These are phyloP conservation scores for Teleopsis dalmanni DNA, from an alignment of 1,140 invertebrate genomes.

Conservation along the genomic window DNA sequence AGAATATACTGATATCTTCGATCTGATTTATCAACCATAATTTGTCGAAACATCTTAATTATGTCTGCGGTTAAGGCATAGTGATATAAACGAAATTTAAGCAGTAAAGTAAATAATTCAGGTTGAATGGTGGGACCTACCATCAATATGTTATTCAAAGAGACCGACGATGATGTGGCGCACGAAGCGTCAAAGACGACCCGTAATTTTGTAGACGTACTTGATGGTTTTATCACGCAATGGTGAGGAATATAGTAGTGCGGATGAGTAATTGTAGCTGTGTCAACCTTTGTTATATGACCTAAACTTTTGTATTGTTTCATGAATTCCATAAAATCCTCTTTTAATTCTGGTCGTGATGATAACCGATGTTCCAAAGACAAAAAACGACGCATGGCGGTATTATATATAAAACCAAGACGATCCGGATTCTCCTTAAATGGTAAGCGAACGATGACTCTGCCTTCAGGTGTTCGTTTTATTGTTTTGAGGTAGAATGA, in stretches of 20 bases:
- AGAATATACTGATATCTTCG: slow-evolving; percentile 37
- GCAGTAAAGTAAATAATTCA: slow-evolving; percentile 28
- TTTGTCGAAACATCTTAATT: slow-evolving; percentile 31
- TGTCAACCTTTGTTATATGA: slow-evolving; percentile 19
- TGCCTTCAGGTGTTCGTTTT: slow-evolving; percentile 12
- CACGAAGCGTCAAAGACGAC: slow-evolving; percentile 15
- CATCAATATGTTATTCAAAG: slow-evolving; percentile 17
- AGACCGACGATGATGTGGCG: slow-evolving; percentile 1
- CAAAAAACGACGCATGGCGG: slow-evolving; percentile 18
- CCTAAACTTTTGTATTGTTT: slow-evolving; percentile 22
- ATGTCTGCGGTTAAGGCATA: slow-evolving; percentile 18
- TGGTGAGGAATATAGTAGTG: slow-evolving; percentile 30
- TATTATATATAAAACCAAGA: slow-evolving; percentile 10
- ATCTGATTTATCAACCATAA: slow-evolving; percentile 16
- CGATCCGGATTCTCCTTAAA: slow-evolving; percentile 14
- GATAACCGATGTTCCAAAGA: slow-evolving; percentile 18
- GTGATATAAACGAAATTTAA: slow-evolving; percentile 37
- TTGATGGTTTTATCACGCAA: slow-evolving; percentile 19
- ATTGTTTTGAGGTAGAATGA: slow-evolving; percentile 15
- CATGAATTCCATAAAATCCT: slow-evolving; percentile 27
- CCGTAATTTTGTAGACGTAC: slow-evolving; percentile 22
- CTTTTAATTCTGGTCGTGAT: slow-evolving; percentile 10
- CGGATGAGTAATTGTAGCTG: neutral
- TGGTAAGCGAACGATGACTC: slow-evolving; percentile 21
- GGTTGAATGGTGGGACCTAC: slow-evolving; percentile 5